These are phyloP conservation scores for Hippocampus barbouri DNA, from an alignment of 2,113 vertebrate genomes.

Conservation along the genomic window DNA sequence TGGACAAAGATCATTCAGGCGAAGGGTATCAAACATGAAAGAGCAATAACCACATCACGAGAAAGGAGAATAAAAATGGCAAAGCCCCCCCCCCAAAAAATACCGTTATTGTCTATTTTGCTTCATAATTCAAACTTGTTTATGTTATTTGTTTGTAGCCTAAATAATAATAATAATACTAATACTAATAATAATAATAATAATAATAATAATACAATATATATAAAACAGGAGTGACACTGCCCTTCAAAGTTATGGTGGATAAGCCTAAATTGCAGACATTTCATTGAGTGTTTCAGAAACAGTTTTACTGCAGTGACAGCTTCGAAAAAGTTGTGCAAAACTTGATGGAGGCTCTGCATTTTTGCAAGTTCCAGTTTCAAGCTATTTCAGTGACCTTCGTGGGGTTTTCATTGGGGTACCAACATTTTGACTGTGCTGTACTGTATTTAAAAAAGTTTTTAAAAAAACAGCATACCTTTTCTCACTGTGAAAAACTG, in stretches of 20 bases:
- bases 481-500: background rate
- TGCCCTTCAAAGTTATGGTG: background rate
- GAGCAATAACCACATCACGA: conserved; percentile 2
- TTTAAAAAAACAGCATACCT: background rate
- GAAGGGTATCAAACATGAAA: conserved; percentile 19
- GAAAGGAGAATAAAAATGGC: background rate
- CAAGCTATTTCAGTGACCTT: background rate
- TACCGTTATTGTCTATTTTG: conserved; percentile 2
- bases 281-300: too few species aligned
- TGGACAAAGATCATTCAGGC: conserved; percentile 24
- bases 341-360: background rate
- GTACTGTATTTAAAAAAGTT: background rate
- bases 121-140: conserved; percentile 8
- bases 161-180: background rate
- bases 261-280: too few species aligned
- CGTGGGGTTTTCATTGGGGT: background rate
- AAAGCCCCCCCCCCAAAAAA: conserved; percentile 4
- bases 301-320: too few species aligned
- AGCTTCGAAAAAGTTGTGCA: too few species aligned
- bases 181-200: background rate
- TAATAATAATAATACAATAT: background rate
- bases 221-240: background rate
- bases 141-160: background rate
- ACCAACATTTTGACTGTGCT: background rate
- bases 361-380: background rate